A percentile compares a stretch with the other conserved stretches of the same genome.
Evolutionary conservation across 2,797 vertebrate genomes (phyloP).

Genomic region (Phrynocephalus vlangalii): DNA sequence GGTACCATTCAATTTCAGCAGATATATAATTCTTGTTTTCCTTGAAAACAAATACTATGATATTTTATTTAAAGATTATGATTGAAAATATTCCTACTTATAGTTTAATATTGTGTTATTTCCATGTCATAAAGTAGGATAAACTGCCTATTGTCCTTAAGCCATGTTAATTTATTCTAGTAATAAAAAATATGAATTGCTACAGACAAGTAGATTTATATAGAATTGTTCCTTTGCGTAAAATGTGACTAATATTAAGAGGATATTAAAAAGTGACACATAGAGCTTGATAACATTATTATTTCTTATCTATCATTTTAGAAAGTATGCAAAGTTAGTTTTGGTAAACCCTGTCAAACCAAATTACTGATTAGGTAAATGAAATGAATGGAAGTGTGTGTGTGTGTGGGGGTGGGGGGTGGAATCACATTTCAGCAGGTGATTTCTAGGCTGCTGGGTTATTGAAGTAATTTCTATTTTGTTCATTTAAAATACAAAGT

Average conservation of each 20-base stretch:
- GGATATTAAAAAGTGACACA: background rate
- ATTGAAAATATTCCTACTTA: too few relatives aligned
- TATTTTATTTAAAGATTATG: constrained; percentile 41
- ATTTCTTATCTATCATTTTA: background rate
- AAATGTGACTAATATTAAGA: constrained; percentile 5
- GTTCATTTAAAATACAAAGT: constrained; percentile 29
- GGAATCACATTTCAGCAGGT: constrained; percentile 7
- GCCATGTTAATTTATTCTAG: background rate
- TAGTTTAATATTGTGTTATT: too few relatives aligned
- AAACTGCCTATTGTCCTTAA: constrained; percentile 45
- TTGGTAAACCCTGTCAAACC: background rate
- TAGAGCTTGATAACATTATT: background rate
- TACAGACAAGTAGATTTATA: background rate
- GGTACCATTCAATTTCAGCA: constrained; percentile 55
- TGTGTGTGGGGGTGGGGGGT: background rate
- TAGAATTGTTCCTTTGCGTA: background rate
- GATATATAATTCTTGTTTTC: constrained; percentile 59
- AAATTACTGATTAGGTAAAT: background rate
- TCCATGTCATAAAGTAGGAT: too few relatives aligned
- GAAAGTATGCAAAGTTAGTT: background rate
- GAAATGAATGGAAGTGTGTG: constrained; percentile 10
- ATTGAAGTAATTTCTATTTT: constrained; percentile 22
- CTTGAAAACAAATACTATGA: constrained; percentile 7
- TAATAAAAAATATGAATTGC: constrained; percentile 21
- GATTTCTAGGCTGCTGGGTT: background rate